Conservation (phyloP, 2,113 vertebrate species). For the Tinamus guttatus region DNA sequence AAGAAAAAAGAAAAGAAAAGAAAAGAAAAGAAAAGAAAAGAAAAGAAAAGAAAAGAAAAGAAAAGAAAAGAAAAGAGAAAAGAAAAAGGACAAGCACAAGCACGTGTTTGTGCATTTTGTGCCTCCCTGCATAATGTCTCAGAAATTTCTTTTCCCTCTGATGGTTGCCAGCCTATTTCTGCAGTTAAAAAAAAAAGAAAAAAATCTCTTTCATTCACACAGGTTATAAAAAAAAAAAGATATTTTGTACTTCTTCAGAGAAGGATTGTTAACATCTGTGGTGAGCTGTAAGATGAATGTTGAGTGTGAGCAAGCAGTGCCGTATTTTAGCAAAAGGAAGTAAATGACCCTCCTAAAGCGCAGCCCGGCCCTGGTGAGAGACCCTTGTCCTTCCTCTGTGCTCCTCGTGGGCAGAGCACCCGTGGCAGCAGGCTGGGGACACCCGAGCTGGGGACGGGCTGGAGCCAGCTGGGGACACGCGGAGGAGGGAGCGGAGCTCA, state of each 20-base stretch:
- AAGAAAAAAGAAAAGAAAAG: no score
- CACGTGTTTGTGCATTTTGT: neutral
- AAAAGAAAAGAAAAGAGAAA: neutral
- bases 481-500: neutral
- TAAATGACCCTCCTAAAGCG: neutral
- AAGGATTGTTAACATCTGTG: neutral
- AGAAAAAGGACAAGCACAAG: neutral
- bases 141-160: neutral
- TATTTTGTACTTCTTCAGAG: neutral
- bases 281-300: neutral
- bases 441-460: no score
- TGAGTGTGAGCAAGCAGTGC: neutral
- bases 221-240: neutral
- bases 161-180: neutral
- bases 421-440: neutral
- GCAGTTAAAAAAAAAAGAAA: neutral
- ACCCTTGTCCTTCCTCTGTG: neutral
- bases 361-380: neutral
- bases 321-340: neutral
- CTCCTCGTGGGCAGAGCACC: no score
- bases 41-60: neutral
- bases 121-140: neutral
- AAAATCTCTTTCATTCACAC: neutral
- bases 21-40: neutral
- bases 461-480: accelerated